Conservation (phyloP, 2,797 vertebrate species). For the Rhyacichthys aspro region DNA sequence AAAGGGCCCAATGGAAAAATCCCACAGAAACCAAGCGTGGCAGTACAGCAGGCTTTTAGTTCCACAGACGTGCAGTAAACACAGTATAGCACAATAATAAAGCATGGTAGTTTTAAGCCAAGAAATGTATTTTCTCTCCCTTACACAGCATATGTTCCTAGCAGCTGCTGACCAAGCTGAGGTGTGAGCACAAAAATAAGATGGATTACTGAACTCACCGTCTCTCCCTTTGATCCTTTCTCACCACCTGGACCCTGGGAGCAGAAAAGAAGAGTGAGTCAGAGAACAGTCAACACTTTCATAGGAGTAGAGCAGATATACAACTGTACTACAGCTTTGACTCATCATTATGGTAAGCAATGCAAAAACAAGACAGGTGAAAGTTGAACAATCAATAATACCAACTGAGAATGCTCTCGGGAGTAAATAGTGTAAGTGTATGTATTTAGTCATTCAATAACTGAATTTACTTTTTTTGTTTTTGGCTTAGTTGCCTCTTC, state of each 20-base stretch:
- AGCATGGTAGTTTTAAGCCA: conserved; percentile 49
- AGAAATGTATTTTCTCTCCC: conserved; percentile 33
- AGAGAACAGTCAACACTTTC: conserved; percentile 15
- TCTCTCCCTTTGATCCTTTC: conserved; percentile 90
- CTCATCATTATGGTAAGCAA: too few relatives aligned
- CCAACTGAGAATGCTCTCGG: too few relatives aligned
- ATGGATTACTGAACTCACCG: conserved; percentile 74
- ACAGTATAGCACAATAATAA: conserved; percentile 56
- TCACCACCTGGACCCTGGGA: conserved; percentile 85
- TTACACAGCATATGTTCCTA: conserved; percentile 48
- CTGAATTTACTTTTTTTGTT: too few relatives aligned
- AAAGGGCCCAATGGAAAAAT: conserved; percentile 59
- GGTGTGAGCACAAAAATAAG: conserved; percentile 52
- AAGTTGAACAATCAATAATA: too few relatives aligned
- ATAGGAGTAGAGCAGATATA: conserved; percentile 16
- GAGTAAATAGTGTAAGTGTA: too few relatives aligned
- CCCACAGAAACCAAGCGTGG: conserved; percentile 49
- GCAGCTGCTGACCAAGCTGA: conserved; percentile 53
- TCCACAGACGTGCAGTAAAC: conserved; percentile 56
- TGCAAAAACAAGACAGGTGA: too few relatives aligned
- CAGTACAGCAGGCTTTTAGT: conserved; percentile 50
- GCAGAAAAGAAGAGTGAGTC: conserved; percentile 17
- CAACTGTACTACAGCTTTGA: conserved; percentile 1
- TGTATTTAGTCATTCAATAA: too few relatives aligned
- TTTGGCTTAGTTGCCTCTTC: too few relatives aligned